Evolutionary conservation across 1,140 invertebrate genomes (phyloP).

Genomic region (Cherax destructor): DNA sequence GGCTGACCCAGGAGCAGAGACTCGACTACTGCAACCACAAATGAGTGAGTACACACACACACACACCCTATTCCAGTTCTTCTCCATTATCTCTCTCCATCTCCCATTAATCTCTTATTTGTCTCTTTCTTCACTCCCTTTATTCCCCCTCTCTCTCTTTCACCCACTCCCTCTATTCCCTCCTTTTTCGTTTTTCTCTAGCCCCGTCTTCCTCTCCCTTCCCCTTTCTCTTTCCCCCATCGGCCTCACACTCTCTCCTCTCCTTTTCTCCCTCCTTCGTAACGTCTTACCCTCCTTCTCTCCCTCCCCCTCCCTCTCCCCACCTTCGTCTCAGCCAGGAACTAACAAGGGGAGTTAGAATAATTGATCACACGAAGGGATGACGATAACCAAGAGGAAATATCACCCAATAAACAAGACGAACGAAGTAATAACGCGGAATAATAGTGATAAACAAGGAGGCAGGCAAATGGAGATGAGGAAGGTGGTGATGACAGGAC

Average conservation of each 20-base stretch:
- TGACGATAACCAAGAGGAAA: neutral
- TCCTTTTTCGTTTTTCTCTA: neutral
- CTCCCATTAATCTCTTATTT: neutral
- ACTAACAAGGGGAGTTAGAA: neutral
- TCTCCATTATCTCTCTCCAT: neutral
- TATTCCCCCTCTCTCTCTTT: neutral
- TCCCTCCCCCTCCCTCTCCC: neutral
- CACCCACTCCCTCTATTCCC: neutral
- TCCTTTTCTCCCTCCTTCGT: neutral
- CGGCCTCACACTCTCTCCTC: neutral
- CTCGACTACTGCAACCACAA: no score
- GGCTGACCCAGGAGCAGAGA: no score
- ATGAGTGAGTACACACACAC: no score
- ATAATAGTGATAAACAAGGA: neutral
- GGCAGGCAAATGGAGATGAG: neutral
- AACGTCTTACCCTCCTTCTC: neutral
- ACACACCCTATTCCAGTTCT: neutral
- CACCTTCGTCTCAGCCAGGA: neutral
- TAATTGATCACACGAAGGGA: neutral
- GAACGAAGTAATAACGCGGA: neutral
- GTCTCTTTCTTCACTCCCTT: neutral
- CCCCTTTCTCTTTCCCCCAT: neutral
- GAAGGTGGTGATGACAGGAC: no score
- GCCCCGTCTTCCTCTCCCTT: neutral
- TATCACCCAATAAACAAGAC: slow-evolving; percentile 1